Conservation (phyloP, 2,113 vertebrate genomes). For the Sorex araneus region DNA sequence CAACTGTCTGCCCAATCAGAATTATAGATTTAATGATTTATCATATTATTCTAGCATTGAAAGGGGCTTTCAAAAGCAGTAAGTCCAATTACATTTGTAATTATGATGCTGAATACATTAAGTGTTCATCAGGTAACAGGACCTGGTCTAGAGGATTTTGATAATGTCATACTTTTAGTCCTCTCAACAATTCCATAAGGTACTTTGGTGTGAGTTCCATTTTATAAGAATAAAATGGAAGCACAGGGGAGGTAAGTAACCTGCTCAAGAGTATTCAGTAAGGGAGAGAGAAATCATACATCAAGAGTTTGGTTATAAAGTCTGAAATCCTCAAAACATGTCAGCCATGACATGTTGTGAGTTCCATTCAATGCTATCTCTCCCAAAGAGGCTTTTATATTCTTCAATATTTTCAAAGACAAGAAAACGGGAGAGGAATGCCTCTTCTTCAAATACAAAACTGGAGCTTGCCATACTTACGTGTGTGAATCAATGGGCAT, state of each 20-base stretch:
- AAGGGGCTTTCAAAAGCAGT: neutral
- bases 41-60: neutral
- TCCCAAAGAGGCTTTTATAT: neutral
- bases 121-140: neutral
- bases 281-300: neutral
- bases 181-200: neutral
- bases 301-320: neutral
- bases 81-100: neutral
- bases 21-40: neutral
- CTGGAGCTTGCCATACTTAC: neutral
- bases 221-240: conserved; percentile 22
- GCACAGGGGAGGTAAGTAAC: neutral
- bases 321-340: neutral
- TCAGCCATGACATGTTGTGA: neutral
- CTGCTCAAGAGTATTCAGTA: neutral
- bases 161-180: neutral
- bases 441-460: neutral
- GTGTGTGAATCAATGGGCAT: neutral
- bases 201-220: neutral
- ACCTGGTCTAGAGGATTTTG: neutral
- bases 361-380: neutral
- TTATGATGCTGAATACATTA: neutral
- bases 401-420: neutral
- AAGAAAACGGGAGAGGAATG: neutral
- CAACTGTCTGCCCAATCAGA: neutral